Evolutionary conservation across 2,888 invertebrate species (phyloP).

Genomic region (Nephrotoma flavescens): DNA sequence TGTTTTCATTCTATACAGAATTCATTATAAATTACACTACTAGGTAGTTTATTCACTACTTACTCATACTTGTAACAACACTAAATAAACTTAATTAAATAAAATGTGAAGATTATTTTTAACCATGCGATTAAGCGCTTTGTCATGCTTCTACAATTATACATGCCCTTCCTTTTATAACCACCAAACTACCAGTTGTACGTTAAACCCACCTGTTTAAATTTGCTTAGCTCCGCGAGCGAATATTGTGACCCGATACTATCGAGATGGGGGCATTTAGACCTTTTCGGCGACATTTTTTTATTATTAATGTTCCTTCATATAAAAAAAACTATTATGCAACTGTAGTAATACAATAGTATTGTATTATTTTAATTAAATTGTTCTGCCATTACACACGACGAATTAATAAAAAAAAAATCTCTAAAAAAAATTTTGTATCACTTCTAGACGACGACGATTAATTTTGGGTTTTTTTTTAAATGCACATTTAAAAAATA

Average conservation of each 20-base stretch:
- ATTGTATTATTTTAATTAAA: background rate
- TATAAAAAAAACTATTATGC: background rate
- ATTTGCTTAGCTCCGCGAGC: conserved; percentile 14
- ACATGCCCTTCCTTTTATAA: background rate
- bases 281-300: conserved; percentile 3
- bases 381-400: background rate
- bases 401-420: background rate
- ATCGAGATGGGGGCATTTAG: conserved; percentile 15
- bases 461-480: background rate
- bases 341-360: background rate
- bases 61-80: background rate
- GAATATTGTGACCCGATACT: conserved; percentile 14
- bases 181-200: background rate
- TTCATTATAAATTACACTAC: background rate
- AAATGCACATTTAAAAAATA: background rate
- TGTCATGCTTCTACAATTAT: background rate
- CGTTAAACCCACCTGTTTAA: conserved; percentile 13
- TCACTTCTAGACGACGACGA: background rate
- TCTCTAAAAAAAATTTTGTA: background rate
- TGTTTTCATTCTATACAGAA: background rate
- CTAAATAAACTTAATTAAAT: background rate
- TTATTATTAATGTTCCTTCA: background rate
- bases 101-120: background rate
- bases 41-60: background rate
- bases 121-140: background rate